Evolutionary conservation across 2,888 invertebrate genomes (phyloP).

Genomic region (Tholera decimalis): DNA sequence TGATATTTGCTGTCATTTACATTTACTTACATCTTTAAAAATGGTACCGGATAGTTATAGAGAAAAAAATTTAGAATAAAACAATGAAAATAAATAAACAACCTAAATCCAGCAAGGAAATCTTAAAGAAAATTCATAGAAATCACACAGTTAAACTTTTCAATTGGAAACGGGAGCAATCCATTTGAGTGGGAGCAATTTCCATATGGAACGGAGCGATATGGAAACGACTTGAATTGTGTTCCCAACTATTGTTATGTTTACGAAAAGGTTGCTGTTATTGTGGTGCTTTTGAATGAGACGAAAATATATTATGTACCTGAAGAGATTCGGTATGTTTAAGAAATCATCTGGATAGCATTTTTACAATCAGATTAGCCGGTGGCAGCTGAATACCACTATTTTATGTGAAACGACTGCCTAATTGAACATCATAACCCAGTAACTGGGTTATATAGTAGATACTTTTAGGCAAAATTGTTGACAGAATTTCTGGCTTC

Average conservation of each 20-base stretch:
- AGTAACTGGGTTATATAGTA: too few relatives aligned
- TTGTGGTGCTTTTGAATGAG: constrained; percentile 29
- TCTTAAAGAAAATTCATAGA: constrained; percentile 44
- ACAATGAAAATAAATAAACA: constrained; percentile 14
- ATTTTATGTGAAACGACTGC: too few relatives aligned
- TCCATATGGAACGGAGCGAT: constrained; percentile 57
- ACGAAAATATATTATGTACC: background rate
- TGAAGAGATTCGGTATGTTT: background rate
- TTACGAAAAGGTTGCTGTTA: constrained; percentile 43
- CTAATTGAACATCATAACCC: too few relatives aligned
- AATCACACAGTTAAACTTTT: constrained; percentile 55
- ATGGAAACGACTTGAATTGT: constrained; percentile 52
- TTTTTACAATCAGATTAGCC: too few relatives aligned
- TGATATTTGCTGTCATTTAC: too few relatives aligned
- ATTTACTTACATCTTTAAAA: too few relatives aligned
- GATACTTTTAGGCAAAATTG: too few relatives aligned
- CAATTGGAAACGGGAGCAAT: constrained; percentile 62
- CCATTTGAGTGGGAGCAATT: constrained; percentile 64
- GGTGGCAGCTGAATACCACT: too few relatives aligned
- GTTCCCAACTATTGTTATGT: constrained; percentile 56
- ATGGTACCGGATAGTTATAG: too few relatives aligned
- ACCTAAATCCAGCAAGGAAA: constrained; percentile 38
- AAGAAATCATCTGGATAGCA: too few relatives aligned
- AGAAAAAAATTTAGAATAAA: background rate
- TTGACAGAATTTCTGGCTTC: too few relatives aligned